phyloP scores from a whole-genome alignment of 1,140 invertebrate species.

The Dinothrombium tinctorium region DNA sequence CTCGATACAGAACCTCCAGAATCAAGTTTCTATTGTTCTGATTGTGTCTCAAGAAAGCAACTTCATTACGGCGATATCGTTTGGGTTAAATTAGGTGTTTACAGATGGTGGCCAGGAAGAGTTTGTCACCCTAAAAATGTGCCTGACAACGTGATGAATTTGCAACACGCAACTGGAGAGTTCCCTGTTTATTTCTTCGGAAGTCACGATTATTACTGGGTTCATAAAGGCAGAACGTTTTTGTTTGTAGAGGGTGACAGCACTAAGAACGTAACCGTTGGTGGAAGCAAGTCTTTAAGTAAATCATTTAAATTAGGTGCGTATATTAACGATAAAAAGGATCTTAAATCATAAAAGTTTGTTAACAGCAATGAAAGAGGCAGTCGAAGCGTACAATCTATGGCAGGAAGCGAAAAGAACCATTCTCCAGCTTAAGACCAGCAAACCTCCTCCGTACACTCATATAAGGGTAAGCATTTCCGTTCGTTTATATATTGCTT shows the following conservation, averaged over 20 bases:
- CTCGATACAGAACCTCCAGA: constrained; percentile 33
- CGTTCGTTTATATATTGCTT: background rate
- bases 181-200: constrained; percentile 85
- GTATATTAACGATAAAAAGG: background rate
- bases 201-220: constrained; percentile 73
- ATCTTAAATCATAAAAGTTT: background rate
- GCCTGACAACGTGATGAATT: constrained; percentile 47
- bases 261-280: constrained; percentile 10
- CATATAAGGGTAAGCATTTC: constrained; percentile 10
- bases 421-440: background rate
- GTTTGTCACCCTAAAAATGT: constrained; percentile 62
- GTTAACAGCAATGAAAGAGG: constrained; percentile 20
- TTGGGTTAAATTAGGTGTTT: constrained; percentile 11
- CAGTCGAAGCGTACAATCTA: constrained; percentile 20
- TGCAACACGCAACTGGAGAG: constrained; percentile 47
- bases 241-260: constrained; percentile 19
- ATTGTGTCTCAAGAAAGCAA: constrained; percentile 59
- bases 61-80: constrained; percentile 66
- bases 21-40: constrained; percentile 56
- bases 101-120: constrained; percentile 71
- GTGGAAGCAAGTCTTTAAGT: constrained; percentile 6
- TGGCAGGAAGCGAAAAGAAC: constrained; percentile 16
- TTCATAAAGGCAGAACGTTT: constrained; percentile 50
- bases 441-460: constrained; percentile 14
- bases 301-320: constrained; percentile 9